Evolutionary conservation across 2,888 invertebrate genomes (phyloP).

Genomic region (Brachycybe producta): DNA sequence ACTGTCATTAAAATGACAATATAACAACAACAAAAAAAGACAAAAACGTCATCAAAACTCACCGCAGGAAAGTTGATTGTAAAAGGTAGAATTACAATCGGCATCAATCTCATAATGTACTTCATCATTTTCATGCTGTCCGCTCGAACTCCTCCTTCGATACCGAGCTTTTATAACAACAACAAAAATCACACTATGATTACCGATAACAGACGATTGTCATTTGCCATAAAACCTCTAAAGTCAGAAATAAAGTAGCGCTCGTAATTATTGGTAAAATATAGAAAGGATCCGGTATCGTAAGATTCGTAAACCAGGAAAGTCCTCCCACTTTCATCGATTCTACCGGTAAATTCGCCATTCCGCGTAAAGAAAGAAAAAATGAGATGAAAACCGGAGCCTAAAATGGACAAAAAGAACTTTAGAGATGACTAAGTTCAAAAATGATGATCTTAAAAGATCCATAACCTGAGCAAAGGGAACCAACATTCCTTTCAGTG

Average conservation of each 20-base stretch:
- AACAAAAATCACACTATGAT: slow-evolving; percentile 2
- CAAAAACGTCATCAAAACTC: no score
- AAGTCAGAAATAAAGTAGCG: slow-evolving; percentile 62
- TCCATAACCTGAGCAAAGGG: slow-evolving; percentile 32
- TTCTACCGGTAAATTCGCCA: slow-evolving; percentile 83
- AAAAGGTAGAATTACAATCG: slow-evolving; percentile 67
- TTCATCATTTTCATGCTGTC: slow-evolving; percentile 46
- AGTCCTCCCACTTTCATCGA: slow-evolving; percentile 78
- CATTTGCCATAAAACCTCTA: slow-evolving; percentile 45
- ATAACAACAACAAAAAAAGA: not conserved
- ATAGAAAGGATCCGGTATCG: slow-evolving; percentile 77
- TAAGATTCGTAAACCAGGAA: slow-evolving; percentile 86
- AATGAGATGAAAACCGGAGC: slow-evolving; percentile 81
- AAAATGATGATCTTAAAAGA: not conserved
- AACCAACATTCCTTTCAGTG: slow-evolving; percentile 56
- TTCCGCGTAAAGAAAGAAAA: slow-evolving; percentile 70
- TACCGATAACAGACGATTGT: slow-evolving; percentile 4
- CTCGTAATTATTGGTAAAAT: slow-evolving; percentile 73
- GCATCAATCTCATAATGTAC: slow-evolving; percentile 60
- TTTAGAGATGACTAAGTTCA: not conserved
- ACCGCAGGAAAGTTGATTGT: slow-evolving; percentile 71
- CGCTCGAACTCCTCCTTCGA: slow-evolving; percentile 46
- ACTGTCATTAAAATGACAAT: not conserved
- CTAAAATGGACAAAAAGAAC: slow-evolving; percentile 32
- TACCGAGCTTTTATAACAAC: slow-evolving; percentile 45